Percentiles rank a stretch among this genome's conserved stretches.
phyloP scores from a whole-genome alignment of 2,113 vertebrate species.

The Eulacestoma nigropectus region DNA sequence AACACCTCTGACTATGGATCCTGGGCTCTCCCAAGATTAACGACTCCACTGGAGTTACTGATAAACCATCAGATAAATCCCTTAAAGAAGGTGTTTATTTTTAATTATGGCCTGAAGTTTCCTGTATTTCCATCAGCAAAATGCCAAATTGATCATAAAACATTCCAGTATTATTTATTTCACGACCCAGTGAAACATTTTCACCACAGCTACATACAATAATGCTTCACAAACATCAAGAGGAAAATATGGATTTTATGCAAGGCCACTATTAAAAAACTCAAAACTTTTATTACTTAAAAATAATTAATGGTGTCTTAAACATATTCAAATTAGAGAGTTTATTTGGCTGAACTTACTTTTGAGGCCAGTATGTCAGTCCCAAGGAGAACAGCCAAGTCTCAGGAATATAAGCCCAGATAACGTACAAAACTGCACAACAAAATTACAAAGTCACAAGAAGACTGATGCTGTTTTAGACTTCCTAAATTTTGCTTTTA shows the following conservation, averaged over 20 bases:
- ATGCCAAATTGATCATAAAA: background rate
- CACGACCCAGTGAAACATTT: background rate
- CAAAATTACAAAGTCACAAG: background rate
- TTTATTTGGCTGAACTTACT: conserved; percentile 77
- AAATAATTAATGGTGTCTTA: background rate
- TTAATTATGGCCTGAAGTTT: background rate
- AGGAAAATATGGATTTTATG: background rate
- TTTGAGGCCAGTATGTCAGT: conserved; percentile 97
- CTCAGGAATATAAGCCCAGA: conserved; percentile 94
- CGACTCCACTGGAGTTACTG: background rate
- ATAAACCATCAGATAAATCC: background rate
- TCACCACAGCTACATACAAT: background rate
- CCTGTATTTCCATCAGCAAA: background rate
- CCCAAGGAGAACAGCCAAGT: conserved; percentile 89
- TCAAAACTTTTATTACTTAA: background rate
- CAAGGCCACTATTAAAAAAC: background rate
- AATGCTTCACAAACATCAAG: background rate
- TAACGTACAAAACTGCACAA: conserved; percentile 82
- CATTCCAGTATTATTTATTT: background rate
- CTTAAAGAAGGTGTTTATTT: background rate
- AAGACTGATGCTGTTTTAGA: background rate
- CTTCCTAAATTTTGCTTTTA: background rate
- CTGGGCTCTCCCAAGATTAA: background rate
- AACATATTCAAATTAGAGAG: background rate
- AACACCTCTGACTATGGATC: background rate